These are phyloP conservation scores for Catostomus latipinnis DNA, from an alignment of 2,797 vertebrate species.

Conservation along the genomic window DNA sequence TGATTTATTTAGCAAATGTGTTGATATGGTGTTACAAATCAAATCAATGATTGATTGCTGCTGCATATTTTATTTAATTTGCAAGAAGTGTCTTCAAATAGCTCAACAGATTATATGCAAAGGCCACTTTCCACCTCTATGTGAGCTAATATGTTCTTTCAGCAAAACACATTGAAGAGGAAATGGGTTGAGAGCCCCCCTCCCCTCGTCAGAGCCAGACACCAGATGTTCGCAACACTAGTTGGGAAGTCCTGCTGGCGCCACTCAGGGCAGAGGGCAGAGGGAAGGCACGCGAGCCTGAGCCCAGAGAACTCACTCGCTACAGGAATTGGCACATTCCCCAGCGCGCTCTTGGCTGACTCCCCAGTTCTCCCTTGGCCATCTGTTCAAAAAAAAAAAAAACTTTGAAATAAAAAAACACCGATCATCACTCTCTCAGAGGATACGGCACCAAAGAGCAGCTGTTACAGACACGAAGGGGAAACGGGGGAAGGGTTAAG, in stretches of 20 bases:
- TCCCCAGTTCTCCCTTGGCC: constrained; percentile 88
- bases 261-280: constrained; percentile 99
- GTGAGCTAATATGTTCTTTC: constrained; percentile 54
- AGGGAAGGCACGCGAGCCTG: constrained; percentile 96
- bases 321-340: constrained; percentile 89
- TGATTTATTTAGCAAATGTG: too few species aligned
- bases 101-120: neutral
- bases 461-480: constrained; percentile 84
- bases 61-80: neutral
- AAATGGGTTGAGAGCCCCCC: constrained; percentile 61
- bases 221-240: constrained; percentile 97
- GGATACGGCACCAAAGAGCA: constrained; percentile 88
- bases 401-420: constrained; percentile 85
- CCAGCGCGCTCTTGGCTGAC: constrained; percentile 87
- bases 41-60: neutral
- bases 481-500: constrained; percentile 54
- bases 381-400: constrained; percentile 89
- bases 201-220: constrained; percentile 87
- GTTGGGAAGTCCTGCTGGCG: constrained; percentile 99
- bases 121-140: constrained; percentile 16
- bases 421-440: constrained; percentile 90
- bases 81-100: neutral
- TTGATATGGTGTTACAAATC: neutral
- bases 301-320: constrained; percentile 86
- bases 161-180: constrained; percentile 63